Evolutionary conservation across 2,888 invertebrate genomes (phyloP).

Genomic region (Xylocampa areola): DNA sequence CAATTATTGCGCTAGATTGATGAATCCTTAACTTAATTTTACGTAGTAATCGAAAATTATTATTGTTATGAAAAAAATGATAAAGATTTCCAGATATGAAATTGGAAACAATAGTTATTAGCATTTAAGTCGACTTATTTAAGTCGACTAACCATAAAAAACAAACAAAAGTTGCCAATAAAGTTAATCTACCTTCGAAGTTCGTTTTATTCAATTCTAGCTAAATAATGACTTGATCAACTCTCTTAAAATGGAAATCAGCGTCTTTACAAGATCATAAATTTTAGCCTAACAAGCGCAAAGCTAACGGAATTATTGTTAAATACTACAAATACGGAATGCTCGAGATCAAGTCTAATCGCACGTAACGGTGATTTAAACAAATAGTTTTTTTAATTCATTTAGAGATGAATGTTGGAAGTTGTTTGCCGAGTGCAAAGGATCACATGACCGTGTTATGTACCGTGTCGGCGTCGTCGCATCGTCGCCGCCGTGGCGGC

Average conservation of each 20-base stretch:
- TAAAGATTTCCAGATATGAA: slow-evolving; percentile 15
- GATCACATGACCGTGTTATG: slow-evolving; percentile 63
- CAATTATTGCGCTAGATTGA: slow-evolving; percentile 11
- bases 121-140: too few species aligned
- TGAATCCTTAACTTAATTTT: slow-evolving; percentile 25
- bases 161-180: slow-evolving; percentile 11
- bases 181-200: slow-evolving; percentile 16
- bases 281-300: slow-evolving; percentile 29
- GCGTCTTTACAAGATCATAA: slow-evolving; percentile 32
- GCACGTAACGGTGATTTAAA: slow-evolving; percentile 54
- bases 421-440: slow-evolving; percentile 50
- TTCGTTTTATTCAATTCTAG: slow-evolving; percentile 8
- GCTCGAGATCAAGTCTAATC: slow-evolving; percentile 29
- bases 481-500: slow-evolving; percentile 24
- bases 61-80: slow-evolving; percentile 26
- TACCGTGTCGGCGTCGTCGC: slow-evolving; percentile 21
- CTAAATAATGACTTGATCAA: slow-evolving; percentile 25
- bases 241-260: slow-evolving; percentile 42
- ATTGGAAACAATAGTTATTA: slow-evolving; percentile 21
- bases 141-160: slow-evolving; percentile 19
- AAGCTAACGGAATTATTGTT: slow-evolving; percentile 47
- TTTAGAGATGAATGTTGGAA: slow-evolving; percentile 29
- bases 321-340: slow-evolving; percentile 25
- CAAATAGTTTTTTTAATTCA: slow-evolving; percentile 50
- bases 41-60: slow-evolving; percentile 20